Evolutionary conservation across 2,888 invertebrate genomes (phyloP).

Genomic region (Nysson spinosus): DNA sequence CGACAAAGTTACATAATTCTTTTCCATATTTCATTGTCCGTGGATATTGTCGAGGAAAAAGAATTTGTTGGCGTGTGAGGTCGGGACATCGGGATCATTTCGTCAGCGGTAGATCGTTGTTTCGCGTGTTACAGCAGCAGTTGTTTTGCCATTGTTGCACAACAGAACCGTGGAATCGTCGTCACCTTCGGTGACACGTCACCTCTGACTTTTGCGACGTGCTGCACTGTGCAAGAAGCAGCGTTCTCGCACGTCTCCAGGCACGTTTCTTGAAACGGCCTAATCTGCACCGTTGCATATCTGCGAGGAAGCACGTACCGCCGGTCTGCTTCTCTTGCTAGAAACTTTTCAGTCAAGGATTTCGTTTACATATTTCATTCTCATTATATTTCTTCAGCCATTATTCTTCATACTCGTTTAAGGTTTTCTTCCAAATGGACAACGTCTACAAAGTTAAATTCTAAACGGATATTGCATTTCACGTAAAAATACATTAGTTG

Average conservation of each 20-base stretch:
- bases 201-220: constrained; percentile 69
- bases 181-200: constrained; percentile 67
- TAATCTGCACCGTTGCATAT: constrained; percentile 56
- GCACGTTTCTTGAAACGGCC: constrained; percentile 51
- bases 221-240: constrained; percentile 44
- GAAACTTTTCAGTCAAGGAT: constrained; percentile 15
- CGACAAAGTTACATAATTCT: no score
- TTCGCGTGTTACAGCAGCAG: constrained; percentile 45
- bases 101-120: constrained; percentile 6
- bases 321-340: constrained; percentile 5
- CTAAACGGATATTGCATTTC: no score
- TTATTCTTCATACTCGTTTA: neutral
- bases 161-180: constrained; percentile 57
- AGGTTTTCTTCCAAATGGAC: no score
- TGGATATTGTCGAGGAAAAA: constrained; percentile 8
- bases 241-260: constrained; percentile 38
- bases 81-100: constrained; percentile 16
- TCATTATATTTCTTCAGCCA: constrained; percentile 30
- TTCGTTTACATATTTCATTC: constrained; percentile 6
- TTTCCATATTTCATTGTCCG: no score
- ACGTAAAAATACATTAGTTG: no score
- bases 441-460: no score
- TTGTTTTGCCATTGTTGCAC: constrained; percentile 55
- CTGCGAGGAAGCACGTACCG: constrained; percentile 22
- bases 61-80: constrained; percentile 4